Evolutionary conservation across 2,797 vertebrate species (phyloP).

Genomic region (Podarcis siculus): DNA sequence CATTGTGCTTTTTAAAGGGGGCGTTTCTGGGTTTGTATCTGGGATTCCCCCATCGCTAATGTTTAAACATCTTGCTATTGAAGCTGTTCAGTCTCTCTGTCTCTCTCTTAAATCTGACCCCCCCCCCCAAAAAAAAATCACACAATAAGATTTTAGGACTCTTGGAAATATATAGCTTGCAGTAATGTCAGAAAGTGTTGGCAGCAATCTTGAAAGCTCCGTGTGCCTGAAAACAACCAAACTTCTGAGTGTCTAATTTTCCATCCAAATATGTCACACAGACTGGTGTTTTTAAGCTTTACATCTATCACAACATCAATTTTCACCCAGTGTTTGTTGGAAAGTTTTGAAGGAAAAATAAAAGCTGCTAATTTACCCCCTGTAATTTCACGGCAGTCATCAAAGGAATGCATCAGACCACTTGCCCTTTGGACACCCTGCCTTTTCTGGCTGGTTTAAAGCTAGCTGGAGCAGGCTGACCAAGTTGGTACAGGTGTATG

Average conservation of each 20-base stretch:
- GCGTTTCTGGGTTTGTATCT: neutral
- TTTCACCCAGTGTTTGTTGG: constrained; percentile 13
- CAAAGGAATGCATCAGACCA: neutral
- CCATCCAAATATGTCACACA: constrained; percentile 3
- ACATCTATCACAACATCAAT: neutral
- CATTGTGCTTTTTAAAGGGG: neutral
- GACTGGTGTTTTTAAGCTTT: constrained; percentile 13
- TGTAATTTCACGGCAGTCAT: constrained; percentile 17
- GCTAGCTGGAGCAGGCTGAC: too few relatives aligned
- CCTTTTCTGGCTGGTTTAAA: too few relatives aligned
- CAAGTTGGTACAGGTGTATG: too few relatives aligned
- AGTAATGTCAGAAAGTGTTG: constrained; percentile 34
- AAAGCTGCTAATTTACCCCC: constrained; percentile 19
- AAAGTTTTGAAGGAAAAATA: neutral
- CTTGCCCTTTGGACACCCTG: neutral
- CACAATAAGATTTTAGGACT: neutral
- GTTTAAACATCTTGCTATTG: constrained; percentile 23
- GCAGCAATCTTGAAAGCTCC: constrained; percentile 1
- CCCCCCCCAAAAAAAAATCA: neutral
- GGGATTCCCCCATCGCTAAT: neutral
- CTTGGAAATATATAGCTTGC: constrained; percentile 12
- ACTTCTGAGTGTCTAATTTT: constrained; percentile 21
- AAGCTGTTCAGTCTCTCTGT: constrained; percentile 16
- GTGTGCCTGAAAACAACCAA: constrained; percentile 31
- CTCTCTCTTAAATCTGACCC: neutral